A percentile compares a stretch with the other conserved stretches of the same genome.
Evolutionary conservation across 2,113 vertebrate species (phyloP).

Genomic region (Phylloscopus trochilus): DNA sequence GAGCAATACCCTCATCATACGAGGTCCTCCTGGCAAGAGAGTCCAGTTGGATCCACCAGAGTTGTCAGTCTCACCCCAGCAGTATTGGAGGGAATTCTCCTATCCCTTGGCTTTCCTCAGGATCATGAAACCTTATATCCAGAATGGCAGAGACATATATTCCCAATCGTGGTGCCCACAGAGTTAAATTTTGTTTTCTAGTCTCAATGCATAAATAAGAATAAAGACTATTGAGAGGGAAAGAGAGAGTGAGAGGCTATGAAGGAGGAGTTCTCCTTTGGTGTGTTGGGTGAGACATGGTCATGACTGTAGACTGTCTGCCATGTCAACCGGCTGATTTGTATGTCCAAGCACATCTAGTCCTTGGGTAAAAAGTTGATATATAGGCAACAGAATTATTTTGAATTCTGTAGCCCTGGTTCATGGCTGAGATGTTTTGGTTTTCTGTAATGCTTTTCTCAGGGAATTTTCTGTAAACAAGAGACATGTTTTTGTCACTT

Average conservation of each 20-base stretch:
- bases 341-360: background rate
- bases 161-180: background rate
- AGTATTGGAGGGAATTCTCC: background rate
- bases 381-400: background rate
- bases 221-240: background rate
- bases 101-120: background rate
- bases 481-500: too few species aligned
- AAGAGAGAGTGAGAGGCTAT: too few species aligned
- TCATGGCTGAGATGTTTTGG: too few species aligned
- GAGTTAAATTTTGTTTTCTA: background rate
- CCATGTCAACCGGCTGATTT: background rate
- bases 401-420: background rate
- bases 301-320: background rate
- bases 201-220: background rate
- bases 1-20: background rate
- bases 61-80: background rate
- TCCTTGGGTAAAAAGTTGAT: background rate
- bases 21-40: background rate
- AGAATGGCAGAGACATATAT: background rate
- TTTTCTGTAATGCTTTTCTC: too few species aligned
- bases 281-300: background rate
- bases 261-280: background rate
- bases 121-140: background rate
- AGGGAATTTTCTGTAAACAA: too few species aligned
- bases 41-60: background rate